phyloP scores from a whole-genome alignment of 92 coral and sea anemone species.

The Palythoa heliodiscus region DNA sequence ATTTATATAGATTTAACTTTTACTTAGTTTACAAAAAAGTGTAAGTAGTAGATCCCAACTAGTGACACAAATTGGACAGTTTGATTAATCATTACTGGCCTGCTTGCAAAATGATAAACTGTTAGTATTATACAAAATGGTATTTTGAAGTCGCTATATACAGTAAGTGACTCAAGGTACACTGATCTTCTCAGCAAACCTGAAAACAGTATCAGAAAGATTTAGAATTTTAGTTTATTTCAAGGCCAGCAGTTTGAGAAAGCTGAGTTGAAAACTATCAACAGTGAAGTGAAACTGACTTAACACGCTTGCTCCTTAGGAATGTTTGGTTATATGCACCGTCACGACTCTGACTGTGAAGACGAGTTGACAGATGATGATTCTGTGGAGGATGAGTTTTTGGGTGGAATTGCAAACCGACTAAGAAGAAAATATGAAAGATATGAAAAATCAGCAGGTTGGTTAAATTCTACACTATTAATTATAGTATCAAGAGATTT shows the following conservation, averaged over 20 bases:
- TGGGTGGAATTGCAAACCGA: conserved; percentile 74
- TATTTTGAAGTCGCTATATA: too few relatives aligned
- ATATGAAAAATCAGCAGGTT: conserved; percentile 48
- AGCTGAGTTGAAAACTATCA: too few relatives aligned
- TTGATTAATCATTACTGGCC: background rate
- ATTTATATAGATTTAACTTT: too few relatives aligned
- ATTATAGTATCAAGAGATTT: background rate
- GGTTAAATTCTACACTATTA: background rate
- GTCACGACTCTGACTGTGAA: conserved; percentile 78
- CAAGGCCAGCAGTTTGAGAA: too few relatives aligned
- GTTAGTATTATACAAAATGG: too few relatives aligned
- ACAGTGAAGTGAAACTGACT: background rate
- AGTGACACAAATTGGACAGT: background rate
- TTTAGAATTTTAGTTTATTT: too few relatives aligned
- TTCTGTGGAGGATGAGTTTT: conserved; percentile 72
- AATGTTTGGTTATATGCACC: conserved; percentile 60
- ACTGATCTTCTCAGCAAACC: too few relatives aligned
- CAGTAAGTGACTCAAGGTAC: too few relatives aligned
- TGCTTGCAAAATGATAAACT: background rate
- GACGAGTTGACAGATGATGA: conserved; percentile 73
- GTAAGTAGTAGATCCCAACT: background rate
- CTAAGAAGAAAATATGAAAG: conserved; percentile 82
- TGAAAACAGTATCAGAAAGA: too few relatives aligned
- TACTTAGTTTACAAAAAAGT: too few relatives aligned
- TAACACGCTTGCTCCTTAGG: conserved; percentile 31